Evolutionary conservation across 2,113 vertebrate genomes (phyloP).

Genomic region (Oryzias curvinotus): DNA sequence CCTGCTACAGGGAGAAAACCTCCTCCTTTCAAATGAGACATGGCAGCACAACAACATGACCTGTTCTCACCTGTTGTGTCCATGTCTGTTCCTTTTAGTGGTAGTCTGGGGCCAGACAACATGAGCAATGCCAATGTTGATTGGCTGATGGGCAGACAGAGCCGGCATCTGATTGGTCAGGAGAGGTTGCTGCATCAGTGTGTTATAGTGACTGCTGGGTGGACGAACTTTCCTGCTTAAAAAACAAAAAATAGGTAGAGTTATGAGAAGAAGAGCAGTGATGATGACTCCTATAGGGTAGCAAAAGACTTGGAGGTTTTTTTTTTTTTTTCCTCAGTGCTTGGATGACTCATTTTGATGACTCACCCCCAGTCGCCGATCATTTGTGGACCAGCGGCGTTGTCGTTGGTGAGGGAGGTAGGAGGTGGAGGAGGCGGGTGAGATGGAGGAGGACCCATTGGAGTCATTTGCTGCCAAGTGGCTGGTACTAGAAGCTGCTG

Average conservation of each 20-base stretch:
- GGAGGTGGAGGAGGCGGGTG: constrained; percentile 76
- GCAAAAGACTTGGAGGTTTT: background rate
- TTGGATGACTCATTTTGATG: constrained; percentile 39
- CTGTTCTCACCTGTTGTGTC: constrained; percentile 85
- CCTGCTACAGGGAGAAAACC: no score
- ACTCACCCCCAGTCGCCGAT: constrained; percentile 95
- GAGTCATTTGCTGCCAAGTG: constrained; percentile 90
- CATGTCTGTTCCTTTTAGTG: constrained; percentile 87
- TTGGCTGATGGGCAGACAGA: constrained; percentile 89
- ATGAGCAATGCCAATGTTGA: constrained; percentile 95
- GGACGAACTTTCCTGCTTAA: constrained; percentile 85
- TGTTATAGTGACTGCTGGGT: constrained; percentile 86
- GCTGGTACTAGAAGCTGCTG: constrained; percentile 92
- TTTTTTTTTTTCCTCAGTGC: constrained; percentile 7
- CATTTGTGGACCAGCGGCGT: constrained; percentile 84
- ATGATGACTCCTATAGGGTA: no score
- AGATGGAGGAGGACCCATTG: constrained; percentile 65
- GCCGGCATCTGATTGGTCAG: constrained; percentile 89
- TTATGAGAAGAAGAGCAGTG: no score
- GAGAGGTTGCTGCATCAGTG: constrained; percentile 87
- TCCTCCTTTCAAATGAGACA: background rate
- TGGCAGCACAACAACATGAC: background rate
- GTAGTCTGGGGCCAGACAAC: constrained; percentile 94
- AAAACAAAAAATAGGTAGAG: background rate
- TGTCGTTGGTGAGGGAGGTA: constrained; percentile 83